Evolutionary conservation across 2,797 vertebrate species (phyloP).

Genomic region (Glossophaga mutica): DNA sequence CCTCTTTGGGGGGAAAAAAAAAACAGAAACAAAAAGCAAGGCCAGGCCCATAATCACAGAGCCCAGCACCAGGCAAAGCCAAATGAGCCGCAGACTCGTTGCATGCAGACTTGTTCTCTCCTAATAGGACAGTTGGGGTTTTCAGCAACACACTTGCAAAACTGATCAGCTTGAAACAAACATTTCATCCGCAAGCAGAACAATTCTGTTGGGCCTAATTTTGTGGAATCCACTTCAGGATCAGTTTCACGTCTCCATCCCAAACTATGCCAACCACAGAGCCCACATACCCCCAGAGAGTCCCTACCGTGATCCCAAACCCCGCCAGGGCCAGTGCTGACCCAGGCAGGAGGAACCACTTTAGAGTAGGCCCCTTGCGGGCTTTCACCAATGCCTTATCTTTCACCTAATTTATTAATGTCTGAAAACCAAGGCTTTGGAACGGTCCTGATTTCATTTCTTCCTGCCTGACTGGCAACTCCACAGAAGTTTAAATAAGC

Average conservation of each 20-base stretch:
- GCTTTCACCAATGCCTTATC: background rate
- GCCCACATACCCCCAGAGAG: background rate
- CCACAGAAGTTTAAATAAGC: slow-evolving; percentile 56
- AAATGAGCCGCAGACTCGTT: slow-evolving; percentile 6
- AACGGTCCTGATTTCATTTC: slow-evolving; percentile 2
- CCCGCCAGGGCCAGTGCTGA: background rate
- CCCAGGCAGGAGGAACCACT: background rate
- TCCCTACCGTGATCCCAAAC: background rate
- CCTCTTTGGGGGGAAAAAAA: background rate
- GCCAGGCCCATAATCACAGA: background rate
- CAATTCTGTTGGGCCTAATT: slow-evolving; percentile 20
- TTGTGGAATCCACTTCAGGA: background rate
- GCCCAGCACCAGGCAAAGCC: background rate
- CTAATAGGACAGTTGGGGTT: background rate
- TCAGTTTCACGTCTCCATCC: background rate
- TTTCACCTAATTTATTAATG: slow-evolving; percentile 47
- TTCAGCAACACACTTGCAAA: background rate
- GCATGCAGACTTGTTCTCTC: background rate
- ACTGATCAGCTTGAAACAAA: background rate
- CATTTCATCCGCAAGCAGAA: slow-evolving; percentile 42
- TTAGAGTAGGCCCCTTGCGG: background rate
- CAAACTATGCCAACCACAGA: background rate
- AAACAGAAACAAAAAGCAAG: background rate
- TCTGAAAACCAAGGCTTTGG: slow-evolving; percentile 49
- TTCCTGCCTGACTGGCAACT: background rate